Conservation (phyloP, 2,888 invertebrate genomes). For the Scaptomyza polygonia region DNA sequence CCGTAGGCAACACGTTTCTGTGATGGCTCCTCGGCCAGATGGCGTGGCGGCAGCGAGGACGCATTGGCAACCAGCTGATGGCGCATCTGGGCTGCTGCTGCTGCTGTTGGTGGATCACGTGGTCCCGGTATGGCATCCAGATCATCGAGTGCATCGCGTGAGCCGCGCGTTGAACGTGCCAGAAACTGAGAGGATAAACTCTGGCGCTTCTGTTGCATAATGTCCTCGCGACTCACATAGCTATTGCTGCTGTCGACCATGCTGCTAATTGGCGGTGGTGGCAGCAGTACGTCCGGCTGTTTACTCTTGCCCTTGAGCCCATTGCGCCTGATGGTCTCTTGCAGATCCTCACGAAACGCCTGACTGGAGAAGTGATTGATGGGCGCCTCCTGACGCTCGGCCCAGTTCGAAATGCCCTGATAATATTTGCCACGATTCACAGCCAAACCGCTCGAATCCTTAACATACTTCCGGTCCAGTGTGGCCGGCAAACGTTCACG, state of each 20-base stretch:
- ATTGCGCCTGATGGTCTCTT: slow-evolving; percentile 83
- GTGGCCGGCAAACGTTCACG: slow-evolving; percentile 36
- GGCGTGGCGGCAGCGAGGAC: not conserved
- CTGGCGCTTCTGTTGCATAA: slow-evolving; percentile 83
- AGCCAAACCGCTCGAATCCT: slow-evolving; percentile 53
- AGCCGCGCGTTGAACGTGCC: slow-evolving; percentile 80
- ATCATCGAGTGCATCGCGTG: slow-evolving; percentile 82
- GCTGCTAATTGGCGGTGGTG: not conserved
- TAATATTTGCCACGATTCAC: slow-evolving; percentile 86
- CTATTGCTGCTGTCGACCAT: slow-evolving; percentile 65
- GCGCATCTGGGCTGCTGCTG: not conserved
- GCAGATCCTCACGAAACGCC: slow-evolving; percentile 84
- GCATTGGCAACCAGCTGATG: not conserved
- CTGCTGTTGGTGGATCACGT: slow-evolving; percentile 6
- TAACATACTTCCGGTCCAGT: slow-evolving; percentile 62
- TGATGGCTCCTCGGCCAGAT: slow-evolving; percentile 54
- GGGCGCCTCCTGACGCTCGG: slow-evolving; percentile 51
- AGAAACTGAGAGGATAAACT: slow-evolving; percentile 81
- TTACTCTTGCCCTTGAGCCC: slow-evolving; percentile 65
- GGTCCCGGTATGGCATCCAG: slow-evolving; percentile 79
- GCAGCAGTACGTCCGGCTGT: slow-evolving; percentile 20
- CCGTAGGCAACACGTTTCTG: slow-evolving; percentile 62
- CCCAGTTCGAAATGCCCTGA: slow-evolving; percentile 92
- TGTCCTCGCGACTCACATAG: slow-evolving; percentile 83
- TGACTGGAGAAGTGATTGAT: slow-evolving; percentile 82